Percentiles rank a stretch among this genome's conserved stretches.
phyloP scores from a whole-genome alignment of 2,888 invertebrate species.

The Microplitis manilae region DNA sequence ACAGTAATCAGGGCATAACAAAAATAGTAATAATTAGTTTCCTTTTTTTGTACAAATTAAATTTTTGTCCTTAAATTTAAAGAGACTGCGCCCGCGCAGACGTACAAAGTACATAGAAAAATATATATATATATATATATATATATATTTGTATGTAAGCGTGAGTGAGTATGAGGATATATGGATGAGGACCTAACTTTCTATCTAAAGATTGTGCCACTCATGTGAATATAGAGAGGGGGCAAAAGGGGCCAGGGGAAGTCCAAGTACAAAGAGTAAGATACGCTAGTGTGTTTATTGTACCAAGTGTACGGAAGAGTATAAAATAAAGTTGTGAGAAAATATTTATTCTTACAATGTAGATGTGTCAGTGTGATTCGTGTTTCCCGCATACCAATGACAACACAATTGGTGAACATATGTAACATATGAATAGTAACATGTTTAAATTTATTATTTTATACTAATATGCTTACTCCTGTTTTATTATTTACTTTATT shows the following conservation, averaged over 20 bases:
- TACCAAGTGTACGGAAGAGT: not conserved
- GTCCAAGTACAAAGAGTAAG: not conserved
- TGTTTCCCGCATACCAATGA: constrained; percentile 30
- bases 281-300: not conserved
- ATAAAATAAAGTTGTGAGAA: constrained; percentile 29
- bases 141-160: not conserved
- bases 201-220: not conserved
- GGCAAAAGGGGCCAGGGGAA: not conserved
- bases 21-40: too few species aligned
- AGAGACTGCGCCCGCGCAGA: constrained; percentile 24
- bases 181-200: not conserved
- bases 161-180: not conserved
- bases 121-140: not conserved
- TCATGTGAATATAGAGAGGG: not conserved
- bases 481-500: not conserved
- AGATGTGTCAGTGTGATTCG: constrained; percentile 26
- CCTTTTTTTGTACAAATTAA: too few species aligned
- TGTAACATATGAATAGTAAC: constrained; percentile 17
- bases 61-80: not conserved
- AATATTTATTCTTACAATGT: constrained; percentile 25
- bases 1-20: too few species aligned
- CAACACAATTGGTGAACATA: constrained; percentile 23
- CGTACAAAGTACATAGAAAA: constrained; percentile 1
- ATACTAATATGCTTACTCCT: constrained; percentile 4
- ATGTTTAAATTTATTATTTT: not conserved